phyloP scores from a whole-genome alignment of 2,888 invertebrate species.

The Eumerus sabulonum region DNA sequence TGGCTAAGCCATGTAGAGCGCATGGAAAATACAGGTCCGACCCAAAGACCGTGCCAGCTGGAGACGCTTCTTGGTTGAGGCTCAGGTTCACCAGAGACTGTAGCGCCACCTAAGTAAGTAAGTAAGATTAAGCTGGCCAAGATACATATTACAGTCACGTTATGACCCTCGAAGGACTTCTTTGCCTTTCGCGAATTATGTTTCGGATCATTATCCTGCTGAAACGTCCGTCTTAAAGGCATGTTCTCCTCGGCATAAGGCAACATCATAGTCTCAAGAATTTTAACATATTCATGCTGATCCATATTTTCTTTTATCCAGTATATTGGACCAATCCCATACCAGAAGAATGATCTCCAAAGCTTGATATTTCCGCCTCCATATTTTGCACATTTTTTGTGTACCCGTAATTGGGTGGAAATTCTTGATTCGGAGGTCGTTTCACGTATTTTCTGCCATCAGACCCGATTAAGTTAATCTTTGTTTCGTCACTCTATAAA shows the following conservation, averaged over 20 bases:
- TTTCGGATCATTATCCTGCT: no score
- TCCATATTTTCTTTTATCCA: slow-evolving; percentile 19
- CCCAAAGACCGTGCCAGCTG: no score
- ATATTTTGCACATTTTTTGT: slow-evolving; percentile 6
- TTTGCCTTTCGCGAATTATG: no score
- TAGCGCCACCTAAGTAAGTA: no score
- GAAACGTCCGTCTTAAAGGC: no score
- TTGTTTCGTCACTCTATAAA: slow-evolving; percentile 5
- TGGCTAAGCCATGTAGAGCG: no score
- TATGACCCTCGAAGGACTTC: no score
- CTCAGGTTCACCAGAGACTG: no score
- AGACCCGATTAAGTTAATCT: background rate
- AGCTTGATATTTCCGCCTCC: background rate
- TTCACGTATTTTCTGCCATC: slow-evolving; percentile 6
- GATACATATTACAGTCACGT: no score
- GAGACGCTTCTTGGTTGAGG: no score
- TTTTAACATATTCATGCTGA: slow-evolving; percentile 3
- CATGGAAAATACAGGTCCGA: no score
- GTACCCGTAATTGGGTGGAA: background rate
- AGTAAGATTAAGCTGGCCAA: no score
- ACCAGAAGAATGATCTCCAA: slow-evolving; percentile 17
- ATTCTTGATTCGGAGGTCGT: background rate
- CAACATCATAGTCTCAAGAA: slow-evolving; percentile 7
- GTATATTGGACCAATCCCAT: slow-evolving; percentile 12
- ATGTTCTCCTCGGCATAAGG: slow-evolving; percentile 6